Evolutionary conservation across 1,140 invertebrate species (phyloP).

Genomic region (Hypsibius dujardini): DNA sequence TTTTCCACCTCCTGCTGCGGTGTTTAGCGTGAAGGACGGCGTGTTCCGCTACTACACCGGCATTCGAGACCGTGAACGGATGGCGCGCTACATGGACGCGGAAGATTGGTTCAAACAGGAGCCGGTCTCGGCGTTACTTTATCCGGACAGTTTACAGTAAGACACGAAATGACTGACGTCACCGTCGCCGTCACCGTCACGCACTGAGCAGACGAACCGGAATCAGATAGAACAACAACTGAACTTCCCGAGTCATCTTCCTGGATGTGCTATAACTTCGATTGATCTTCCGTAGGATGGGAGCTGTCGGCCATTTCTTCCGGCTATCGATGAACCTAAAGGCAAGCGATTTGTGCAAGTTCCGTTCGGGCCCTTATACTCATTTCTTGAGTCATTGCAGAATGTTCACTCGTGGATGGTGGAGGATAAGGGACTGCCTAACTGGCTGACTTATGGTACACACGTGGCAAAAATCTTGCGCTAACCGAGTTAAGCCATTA

Average conservation of each 20-base stretch:
- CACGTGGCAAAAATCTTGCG: too few species aligned
- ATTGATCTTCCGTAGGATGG: background rate
- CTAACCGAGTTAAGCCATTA: too few species aligned
- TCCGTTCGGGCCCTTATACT: background rate
- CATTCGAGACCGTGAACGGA: constrained; percentile 9
- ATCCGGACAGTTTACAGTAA: background rate
- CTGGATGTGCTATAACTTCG: background rate
- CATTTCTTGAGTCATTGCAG: constrained; percentile 1
- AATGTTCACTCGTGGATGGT: constrained; percentile 9
- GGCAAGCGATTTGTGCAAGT: background rate
- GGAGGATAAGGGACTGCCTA: constrained; percentile 7
- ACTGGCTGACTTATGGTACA: background rate
- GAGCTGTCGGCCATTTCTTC: background rate
- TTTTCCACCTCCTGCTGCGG: background rate
- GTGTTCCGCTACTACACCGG: background rate
- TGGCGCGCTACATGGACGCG: background rate
- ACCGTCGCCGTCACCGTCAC: too few species aligned
- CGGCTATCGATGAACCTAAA: constrained; percentile 3
- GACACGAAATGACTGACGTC: too few species aligned
- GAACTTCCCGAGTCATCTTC: background rate
- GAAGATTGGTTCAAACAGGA: background rate
- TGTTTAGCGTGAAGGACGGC: background rate
- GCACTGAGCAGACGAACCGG: too few species aligned
- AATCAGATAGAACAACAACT: too few species aligned
- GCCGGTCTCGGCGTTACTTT: background rate